A percentile compares a stretch with the other conserved stretches of the same genome.
Evolutionary conservation across 30 jellyfish, hydroid and myxozoan species (phyloP).

Genomic region (Turritopsis dohrnii): DNA sequence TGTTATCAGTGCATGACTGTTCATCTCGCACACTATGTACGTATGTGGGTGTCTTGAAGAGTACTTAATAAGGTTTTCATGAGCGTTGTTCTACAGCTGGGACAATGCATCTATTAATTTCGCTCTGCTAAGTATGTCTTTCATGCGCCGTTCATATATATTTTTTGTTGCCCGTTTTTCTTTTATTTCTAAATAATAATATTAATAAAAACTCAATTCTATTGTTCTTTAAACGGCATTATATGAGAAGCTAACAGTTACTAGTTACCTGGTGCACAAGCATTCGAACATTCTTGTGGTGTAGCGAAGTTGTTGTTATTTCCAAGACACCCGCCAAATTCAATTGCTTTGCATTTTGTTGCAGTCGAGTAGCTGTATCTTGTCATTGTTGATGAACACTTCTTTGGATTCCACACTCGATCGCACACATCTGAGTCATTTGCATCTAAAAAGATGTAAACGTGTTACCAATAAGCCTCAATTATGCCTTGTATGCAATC

Average conservation of each 20-base stretch:
- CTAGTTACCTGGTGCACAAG: constrained; percentile 67
- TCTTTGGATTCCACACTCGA: constrained; percentile 62
- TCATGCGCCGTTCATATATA: constrained; percentile 59
- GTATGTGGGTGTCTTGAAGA: background rate
- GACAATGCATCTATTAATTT: constrained; percentile 41
- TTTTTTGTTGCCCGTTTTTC: constrained; percentile 55
- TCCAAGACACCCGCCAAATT: constrained; percentile 96
- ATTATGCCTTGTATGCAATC: background rate
- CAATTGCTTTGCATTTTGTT: constrained; percentile 52
- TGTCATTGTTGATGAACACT: constrained; percentile 74
- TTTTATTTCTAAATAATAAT: constrained; percentile 39
- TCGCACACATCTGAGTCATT: constrained; percentile 84
- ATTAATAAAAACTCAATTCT: background rate
- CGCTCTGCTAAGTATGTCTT: constrained; percentile 43
- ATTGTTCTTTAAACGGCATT: background rate
- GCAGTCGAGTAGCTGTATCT: constrained; percentile 78
- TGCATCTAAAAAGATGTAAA: constrained; percentile 39
- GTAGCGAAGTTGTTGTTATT: constrained; percentile 89
- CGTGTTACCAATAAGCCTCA: background rate
- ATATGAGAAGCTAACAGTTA: background rate
- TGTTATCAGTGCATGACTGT: background rate
- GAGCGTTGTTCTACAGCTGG: constrained; percentile 13
- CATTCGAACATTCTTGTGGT: constrained; percentile 83
- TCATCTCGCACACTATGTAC: background rate
- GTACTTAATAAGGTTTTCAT: background rate